A percentile compares a stretch with the other conserved stretches of the same genome.
phyloP scores from a whole-genome alignment of 2,797 vertebrate species.

The Coluber constrictor region DNA sequence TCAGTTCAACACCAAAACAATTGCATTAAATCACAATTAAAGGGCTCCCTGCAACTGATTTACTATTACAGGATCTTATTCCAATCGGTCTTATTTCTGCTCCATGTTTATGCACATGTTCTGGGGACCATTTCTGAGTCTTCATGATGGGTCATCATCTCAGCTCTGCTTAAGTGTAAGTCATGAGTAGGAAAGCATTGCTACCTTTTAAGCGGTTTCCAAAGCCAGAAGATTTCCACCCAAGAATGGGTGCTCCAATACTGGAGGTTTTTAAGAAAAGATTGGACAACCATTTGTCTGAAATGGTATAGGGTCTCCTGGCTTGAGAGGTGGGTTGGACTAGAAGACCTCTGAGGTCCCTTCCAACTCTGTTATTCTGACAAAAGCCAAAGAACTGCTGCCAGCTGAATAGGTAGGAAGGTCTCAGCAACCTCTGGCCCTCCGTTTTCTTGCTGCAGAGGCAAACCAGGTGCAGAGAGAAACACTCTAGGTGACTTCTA shows the following conservation, averaged over 20 bases:
- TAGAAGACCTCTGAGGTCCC: not conserved
- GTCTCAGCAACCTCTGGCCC: not conserved
- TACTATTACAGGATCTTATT: not conserved
- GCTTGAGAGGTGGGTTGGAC: not conserved
- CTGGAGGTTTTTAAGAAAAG: not conserved
- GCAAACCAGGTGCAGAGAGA: not conserved
- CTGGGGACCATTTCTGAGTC: not conserved
- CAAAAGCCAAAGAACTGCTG: not conserved
- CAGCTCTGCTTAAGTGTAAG: not conserved
- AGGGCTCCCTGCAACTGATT: not conserved
- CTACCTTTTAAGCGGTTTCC: not conserved
- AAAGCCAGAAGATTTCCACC: not conserved
- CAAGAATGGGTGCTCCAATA: not conserved
- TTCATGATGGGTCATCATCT: not conserved
- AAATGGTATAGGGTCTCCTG: not conserved
- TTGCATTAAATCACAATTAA: not conserved
- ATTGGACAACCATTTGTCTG: not conserved
- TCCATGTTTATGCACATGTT: not conserved
- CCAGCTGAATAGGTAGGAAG: not conserved
- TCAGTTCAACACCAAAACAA: not conserved
- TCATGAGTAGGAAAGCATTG: not conserved
- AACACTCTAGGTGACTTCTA: not conserved
- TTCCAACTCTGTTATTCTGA: not conserved
- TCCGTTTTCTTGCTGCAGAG: not conserved
- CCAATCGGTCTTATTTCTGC: not conserved